phyloP scores from a whole-genome alignment of 1,140 invertebrate species.

The Pinna nobilis region DNA sequence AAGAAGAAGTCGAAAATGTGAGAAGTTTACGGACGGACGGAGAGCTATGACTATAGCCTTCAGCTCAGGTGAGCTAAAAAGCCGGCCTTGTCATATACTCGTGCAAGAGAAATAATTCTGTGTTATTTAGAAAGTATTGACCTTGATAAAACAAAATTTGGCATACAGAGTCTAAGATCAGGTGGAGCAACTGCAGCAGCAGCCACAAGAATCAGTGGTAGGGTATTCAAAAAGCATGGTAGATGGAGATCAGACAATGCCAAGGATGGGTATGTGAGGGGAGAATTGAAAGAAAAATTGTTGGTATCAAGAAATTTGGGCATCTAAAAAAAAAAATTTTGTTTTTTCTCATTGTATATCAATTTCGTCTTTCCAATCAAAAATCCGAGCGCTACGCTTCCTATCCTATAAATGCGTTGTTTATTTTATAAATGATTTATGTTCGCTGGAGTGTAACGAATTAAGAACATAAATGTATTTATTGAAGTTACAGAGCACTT shows the following conservation, averaged over 20 bases:
- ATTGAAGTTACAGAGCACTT: no score
- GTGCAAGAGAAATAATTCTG: neutral
- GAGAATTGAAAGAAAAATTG: neutral
- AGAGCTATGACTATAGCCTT: no score
- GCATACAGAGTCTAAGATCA: slow-evolving; percentile 15
- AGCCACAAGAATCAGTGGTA: slow-evolving; percentile 2
- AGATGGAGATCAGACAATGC: slow-evolving; percentile 17
- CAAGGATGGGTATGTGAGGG: slow-evolving; percentile 6
- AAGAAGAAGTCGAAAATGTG: no score
- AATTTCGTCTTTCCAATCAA: no score
- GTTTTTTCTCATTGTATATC: neutral
- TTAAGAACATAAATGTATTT: no score
- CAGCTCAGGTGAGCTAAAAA: no score
- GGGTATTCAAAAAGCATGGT: slow-evolving; percentile 26
- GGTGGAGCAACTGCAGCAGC: slow-evolving; percentile 25
- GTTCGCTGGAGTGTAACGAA: no score
- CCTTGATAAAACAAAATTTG: slow-evolving; percentile 30
- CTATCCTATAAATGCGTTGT: no score
- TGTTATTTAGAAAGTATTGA: slow-evolving; percentile 10
- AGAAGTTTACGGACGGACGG: no score
- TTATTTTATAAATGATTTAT: no score
- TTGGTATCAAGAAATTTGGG: neutral
- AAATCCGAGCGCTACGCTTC: no score
- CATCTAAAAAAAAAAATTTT: neutral
- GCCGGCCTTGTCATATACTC: neutral